Percentiles rank a stretch among this genome's conserved stretches.
Evolutionary conservation across 1,140 invertebrate genomes (phyloP).

Genomic region (Apocrypta bakeri): DNA sequence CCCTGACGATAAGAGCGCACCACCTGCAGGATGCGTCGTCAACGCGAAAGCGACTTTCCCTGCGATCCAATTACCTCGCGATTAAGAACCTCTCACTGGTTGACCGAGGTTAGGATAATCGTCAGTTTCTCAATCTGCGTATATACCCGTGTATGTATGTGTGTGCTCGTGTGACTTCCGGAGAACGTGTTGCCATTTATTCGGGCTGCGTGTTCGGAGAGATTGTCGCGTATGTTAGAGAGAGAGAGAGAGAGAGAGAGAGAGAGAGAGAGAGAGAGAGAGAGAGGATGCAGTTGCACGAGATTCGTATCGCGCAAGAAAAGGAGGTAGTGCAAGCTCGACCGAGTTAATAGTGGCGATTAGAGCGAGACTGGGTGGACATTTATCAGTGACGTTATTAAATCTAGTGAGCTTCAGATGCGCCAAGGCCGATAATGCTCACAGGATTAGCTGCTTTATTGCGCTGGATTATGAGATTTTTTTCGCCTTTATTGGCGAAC

Average conservation of each 20-base stretch:
- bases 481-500: neutral
- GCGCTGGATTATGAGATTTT: neutral
- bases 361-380: neutral
- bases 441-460: neutral
- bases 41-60: neutral
- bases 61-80: neutral
- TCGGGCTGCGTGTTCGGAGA: neutral
- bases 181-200: neutral
- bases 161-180: too few relatives aligned
- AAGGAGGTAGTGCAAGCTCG: neutral
- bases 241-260: too few relatives aligned
- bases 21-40: neutral
- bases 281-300: too few relatives aligned
- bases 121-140: too few relatives aligned
- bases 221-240: neutral
- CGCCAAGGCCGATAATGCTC: neutral
- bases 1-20: neutral
- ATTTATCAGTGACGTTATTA: neutral
- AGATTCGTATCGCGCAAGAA: neutral
- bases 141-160: too few relatives aligned
- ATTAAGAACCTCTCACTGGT: neutral
- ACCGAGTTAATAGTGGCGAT: neutral
- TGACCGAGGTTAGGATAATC: neutral
- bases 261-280: too few relatives aligned
- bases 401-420: neutral